These are phyloP conservation scores for Archivesica marissinica DNA, from an alignment of 1,140 invertebrate species.

Conservation along the genomic window DNA sequence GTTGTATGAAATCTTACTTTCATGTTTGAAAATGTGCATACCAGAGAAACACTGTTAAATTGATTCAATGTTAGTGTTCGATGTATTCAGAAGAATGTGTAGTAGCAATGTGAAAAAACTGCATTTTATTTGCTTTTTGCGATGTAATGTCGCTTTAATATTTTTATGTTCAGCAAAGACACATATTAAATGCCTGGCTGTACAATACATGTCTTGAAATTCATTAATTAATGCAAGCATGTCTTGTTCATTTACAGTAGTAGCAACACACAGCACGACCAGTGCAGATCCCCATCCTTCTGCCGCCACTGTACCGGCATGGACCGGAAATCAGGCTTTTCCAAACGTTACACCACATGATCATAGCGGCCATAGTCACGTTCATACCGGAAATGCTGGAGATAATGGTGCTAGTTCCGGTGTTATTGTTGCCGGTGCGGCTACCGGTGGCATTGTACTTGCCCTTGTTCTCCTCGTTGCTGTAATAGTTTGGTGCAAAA, in stretches of 20 bases:
- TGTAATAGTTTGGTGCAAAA: slow-evolving; percentile 44
- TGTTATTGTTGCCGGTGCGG: slow-evolving; percentile 40
- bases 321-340: background rate
- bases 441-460: slow-evolving; percentile 46
- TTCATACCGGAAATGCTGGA: background rate
- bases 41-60: too few relatives aligned
- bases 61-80: too few relatives aligned
- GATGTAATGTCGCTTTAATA: too few relatives aligned
- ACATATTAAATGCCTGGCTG: too few relatives aligned
- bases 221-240: too few relatives aligned
- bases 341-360: slow-evolving; percentile 14
- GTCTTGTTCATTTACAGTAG: background rate
- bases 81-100: too few relatives aligned
- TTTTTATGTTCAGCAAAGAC: too few relatives aligned
- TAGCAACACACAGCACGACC: background rate
- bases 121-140: too few relatives aligned
- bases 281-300: background rate
- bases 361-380: slow-evolving; percentile 13
- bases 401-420: background rate
- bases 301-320: background rate
- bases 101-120: too few relatives aligned
- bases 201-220: too few relatives aligned
- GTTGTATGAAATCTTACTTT: too few relatives aligned
- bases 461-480: slow-evolving; percentile 32
- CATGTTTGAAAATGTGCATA: too few relatives aligned